Conservation (phyloP, 2,888 invertebrate genomes). For the Dryomyza anilis region DNA sequence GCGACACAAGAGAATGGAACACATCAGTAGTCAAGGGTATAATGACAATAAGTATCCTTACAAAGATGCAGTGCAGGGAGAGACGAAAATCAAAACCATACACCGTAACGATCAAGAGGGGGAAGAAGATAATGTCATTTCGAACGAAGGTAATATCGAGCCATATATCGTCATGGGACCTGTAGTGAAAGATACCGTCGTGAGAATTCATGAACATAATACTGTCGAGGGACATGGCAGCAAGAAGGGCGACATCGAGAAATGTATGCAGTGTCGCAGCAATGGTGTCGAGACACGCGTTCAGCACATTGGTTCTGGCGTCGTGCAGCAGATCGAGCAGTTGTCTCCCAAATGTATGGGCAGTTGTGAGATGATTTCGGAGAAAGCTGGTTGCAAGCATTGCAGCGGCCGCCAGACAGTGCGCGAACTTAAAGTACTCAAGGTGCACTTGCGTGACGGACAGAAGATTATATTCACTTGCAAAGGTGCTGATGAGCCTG, state of each 20-base stretch:
- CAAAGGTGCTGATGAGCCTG: conserved; percentile 97
- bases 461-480: conserved; percentile 93
- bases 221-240: conserved; percentile 95
- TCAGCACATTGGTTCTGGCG: conserved; percentile 68
- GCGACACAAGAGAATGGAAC: no score
- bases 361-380: conserved; percentile 80
- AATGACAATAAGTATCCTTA: no score
- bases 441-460: conserved; percentile 95
- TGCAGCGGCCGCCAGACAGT: conserved; percentile 91
- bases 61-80: no score
- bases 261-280: conserved; percentile 87
- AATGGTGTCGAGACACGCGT: conserved; percentile 74
- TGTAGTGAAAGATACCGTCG: no score
- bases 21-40: no score
- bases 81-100: no score
- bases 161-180: no score
- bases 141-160: no score
- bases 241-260: conserved; percentile 88
- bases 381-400: conserved; percentile 91
- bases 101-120: no score
- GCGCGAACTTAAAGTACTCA: conserved; percentile 89
- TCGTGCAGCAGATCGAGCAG: conserved; percentile 88
- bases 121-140: no score
- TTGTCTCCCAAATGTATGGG: conserved; percentile 88
- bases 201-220: no score